These are phyloP conservation scores for Potamarius usumacintae DNA, from an alignment of 2,113 vertebrate genomes.

Conservation along the genomic window DNA sequence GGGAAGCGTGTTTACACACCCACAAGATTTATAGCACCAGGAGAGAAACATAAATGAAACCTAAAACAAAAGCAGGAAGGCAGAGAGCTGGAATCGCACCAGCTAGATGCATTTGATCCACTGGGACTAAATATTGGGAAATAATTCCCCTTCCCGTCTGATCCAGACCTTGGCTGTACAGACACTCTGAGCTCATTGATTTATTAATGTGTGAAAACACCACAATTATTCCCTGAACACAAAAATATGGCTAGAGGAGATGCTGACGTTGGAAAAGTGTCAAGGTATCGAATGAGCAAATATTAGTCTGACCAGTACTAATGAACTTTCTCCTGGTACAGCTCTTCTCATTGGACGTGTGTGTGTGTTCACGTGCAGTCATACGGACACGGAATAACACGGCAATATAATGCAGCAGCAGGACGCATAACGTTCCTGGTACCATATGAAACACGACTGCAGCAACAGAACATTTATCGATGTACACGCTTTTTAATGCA, in stretches of 20 bases:
- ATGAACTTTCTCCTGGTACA: not conserved
- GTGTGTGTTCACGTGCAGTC: too few relatives aligned
- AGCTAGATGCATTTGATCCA: not conserved
- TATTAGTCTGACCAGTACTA: not conserved
- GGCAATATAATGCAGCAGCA: not conserved
- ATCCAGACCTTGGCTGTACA: slow-evolving; percentile 20
- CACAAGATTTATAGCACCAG: slow-evolving; percentile 15
- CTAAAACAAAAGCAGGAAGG: slow-evolving; percentile 50
- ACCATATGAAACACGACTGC: not conserved
- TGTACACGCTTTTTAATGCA: too few relatives aligned
- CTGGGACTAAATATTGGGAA: slow-evolving; percentile 38
- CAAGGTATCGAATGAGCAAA: not conserved
- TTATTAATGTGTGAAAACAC: slow-evolving; percentile 6
- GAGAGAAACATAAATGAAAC: slow-evolving; percentile 15
- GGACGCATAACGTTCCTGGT: not conserved
- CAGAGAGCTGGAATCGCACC: not conserved
- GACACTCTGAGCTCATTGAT: slow-evolving; percentile 33
- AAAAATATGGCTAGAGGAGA: not conserved
- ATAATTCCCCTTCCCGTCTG: slow-evolving; percentile 14
- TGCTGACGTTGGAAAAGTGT: not conserved
- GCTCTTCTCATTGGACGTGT: not conserved
- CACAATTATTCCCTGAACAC: not conserved
- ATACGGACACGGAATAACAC: not conserved
- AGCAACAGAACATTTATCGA: not conserved
- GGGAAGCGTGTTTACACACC: slow-evolving; percentile 9